Percentiles rank a stretch among this genome's conserved stretches.
Evolutionary conservation across 1,140 invertebrate genomes (phyloP).

Genomic region (Drosophila bifasciata): DNA sequence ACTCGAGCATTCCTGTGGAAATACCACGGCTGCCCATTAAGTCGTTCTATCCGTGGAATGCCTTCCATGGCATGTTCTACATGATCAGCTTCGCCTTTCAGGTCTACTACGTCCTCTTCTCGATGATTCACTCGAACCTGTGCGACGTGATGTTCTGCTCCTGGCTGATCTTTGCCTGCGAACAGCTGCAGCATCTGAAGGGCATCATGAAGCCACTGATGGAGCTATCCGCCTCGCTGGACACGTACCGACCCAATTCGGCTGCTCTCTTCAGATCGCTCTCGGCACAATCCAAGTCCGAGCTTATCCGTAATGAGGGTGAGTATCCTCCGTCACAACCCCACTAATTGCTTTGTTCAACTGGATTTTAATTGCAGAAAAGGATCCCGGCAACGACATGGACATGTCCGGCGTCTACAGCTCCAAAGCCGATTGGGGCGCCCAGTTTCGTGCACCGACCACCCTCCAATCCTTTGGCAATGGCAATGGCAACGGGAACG

Average conservation of each 20-base stretch:
- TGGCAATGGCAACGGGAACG: slow-evolving; percentile 41
- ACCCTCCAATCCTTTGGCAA: slow-evolving; percentile 86
- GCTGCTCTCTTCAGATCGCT: slow-evolving; percentile 89
- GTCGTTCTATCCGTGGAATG: slow-evolving; percentile 91
- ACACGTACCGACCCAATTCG: slow-evolving; percentile 91
- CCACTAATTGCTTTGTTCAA: slow-evolving; percentile 8
- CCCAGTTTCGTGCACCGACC: slow-evolving; percentile 88
- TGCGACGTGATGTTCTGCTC: slow-evolving; percentile 92
- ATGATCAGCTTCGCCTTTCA: slow-evolving; percentile 88
- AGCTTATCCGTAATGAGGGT: slow-evolving; percentile 85
- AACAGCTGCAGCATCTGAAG: slow-evolving; percentile 92
- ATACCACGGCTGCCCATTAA: slow-evolving; percentile 90
- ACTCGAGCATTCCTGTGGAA: slow-evolving; percentile 88
- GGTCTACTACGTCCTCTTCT: slow-evolving; percentile 90
- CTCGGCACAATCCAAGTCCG: slow-evolving; percentile 86
- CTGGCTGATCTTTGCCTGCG: slow-evolving; percentile 92
- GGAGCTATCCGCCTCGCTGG: slow-evolving; percentile 91
- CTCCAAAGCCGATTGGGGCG: slow-evolving; percentile 90
- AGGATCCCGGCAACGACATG: slow-evolving; percentile 84
- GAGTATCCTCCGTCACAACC: slow-evolving; percentile 11
- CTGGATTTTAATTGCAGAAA: slow-evolving; percentile 79
- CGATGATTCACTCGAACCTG: slow-evolving; percentile 89
- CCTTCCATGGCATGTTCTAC: slow-evolving; percentile 88
- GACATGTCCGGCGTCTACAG: slow-evolving; percentile 90
- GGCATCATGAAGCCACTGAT: slow-evolving; percentile 93